Conservation (phyloP, 2,888 invertebrate genomes). For the Prostheceraeus crozeri region DNA sequence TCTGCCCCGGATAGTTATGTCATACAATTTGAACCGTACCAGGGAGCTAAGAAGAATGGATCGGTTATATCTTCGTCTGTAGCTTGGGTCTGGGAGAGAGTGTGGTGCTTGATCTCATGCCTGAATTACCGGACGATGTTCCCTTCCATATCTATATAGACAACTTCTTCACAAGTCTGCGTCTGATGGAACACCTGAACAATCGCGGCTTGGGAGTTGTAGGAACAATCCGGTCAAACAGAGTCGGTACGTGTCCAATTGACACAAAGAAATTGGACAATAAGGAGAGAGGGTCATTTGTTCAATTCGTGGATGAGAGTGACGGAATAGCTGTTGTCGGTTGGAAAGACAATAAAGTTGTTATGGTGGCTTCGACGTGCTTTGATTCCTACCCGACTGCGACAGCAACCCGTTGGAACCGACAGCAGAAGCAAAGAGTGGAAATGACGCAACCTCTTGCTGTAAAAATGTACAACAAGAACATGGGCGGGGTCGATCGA, state of each 20-base stretch:
- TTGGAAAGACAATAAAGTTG: slow-evolving; percentile 20
- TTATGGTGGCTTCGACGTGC: slow-evolving; percentile 5
- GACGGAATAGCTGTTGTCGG: slow-evolving; percentile 1
- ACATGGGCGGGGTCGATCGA: slow-evolving; percentile 24
- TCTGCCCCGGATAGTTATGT: not conserved
- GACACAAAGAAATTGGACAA: slow-evolving; percentile 20
- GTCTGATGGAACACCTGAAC: slow-evolving; percentile 6
- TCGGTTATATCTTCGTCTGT: not conserved
- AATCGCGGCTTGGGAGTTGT: slow-evolving; percentile 5
- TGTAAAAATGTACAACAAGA: slow-evolving; percentile 21
- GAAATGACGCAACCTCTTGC: slow-evolving; percentile 10
- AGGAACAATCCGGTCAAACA: slow-evolving; percentile 13
- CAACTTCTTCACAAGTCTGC: slow-evolving; percentile 10
- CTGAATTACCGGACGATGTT: not conserved
- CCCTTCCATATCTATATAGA: slow-evolving; percentile 14
- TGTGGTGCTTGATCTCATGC: slow-evolving; percentile 7
- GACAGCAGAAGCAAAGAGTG: slow-evolving; percentile 16
- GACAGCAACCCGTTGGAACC: slow-evolving; percentile 1
- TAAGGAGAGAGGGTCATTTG: slow-evolving; percentile 1
- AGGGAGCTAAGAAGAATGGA: not conserved
- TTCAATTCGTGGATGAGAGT: not conserved
- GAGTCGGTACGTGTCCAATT: not conserved
- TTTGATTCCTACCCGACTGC: slow-evolving; percentile 7
- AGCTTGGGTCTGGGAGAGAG: slow-evolving; percentile 8
- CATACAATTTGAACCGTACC: slow-evolving; percentile 3